Base-by-base conservation (phyloP, 1,140 invertebrate species). In the Caenorhabditis inopinata region DNA sequence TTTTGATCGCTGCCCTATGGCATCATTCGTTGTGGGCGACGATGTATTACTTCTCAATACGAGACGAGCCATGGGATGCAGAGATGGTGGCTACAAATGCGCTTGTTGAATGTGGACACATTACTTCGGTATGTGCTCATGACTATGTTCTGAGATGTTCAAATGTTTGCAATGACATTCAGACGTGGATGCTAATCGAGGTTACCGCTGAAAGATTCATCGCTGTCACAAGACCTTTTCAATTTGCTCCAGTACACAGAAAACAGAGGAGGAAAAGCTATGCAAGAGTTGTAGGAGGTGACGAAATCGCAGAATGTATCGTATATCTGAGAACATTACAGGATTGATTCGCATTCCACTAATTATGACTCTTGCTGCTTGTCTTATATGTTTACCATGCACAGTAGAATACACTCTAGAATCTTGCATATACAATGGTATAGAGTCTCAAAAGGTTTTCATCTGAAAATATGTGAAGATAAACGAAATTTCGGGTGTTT, bases 101-200 rank as follows among this genome's bases (percentile, higher is more conserved):
- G 16, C 48, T 78, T 1, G 27, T 78, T 47, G 76, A 78, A 29
- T 78, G 76, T 68, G 76, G 49, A 2, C 76, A 78, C 21, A 51
- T 78, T 9, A 78, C 76, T 25, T 78, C 76, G 6, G 76, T 78
- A 21, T 16, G 32, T 35, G 4, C 3, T 51, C 3, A 11, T 58
- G 9, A 32, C 3, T 23, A 6, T 16, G 16, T 78, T n/a, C 7
- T 16, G 18, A 1, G 1, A 0, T 4, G 18, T 7, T 38, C 48
- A 2, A 18, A 38, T 12, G 14, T 4, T 12, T 29, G 6, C 21
- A 45, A 7, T 29, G 7, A 32, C 5, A 45, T 83, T 75, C 78
- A 83, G 83, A 83, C 83, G 7, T 83, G 83, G 82, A 83, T 83
- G 75, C 49, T 83, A 1, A 77, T 83, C n/a, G 74, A 83, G 38